Conservation (phyloP, 2,888 invertebrate species). For the Platycheirus rosarum region DNA sequence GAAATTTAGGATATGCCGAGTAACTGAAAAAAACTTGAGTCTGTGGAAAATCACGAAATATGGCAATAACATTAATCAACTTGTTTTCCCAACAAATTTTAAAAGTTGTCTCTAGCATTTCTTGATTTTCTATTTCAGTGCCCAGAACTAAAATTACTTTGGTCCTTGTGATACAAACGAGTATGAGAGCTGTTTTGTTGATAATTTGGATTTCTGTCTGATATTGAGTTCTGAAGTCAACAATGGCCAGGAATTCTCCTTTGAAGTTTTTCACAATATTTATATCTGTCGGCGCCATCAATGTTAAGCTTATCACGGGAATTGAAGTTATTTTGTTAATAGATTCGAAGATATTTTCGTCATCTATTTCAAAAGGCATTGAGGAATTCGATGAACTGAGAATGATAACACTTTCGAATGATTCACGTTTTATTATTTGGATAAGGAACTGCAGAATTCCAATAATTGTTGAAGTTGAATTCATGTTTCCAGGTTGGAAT, state of each 20-base stretch:
- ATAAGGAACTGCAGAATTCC: conserved; percentile 20
- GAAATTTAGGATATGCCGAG: conserved; percentile 3
- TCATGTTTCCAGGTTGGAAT: neutral
- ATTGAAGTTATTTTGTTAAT: neutral
- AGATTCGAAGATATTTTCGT: neutral
- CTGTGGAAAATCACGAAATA: conserved; percentile 7
- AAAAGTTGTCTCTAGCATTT: conserved; percentile 5
- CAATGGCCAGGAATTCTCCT: conserved; percentile 3
- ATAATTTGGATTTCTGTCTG: too few species aligned
- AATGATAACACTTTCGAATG: conserved; percentile 10
- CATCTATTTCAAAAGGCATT: neutral
- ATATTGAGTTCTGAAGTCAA: neutral
- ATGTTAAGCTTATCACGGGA: conserved; percentile 1
- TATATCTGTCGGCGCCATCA: neutral
- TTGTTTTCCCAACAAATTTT: conserved; percentile 22
- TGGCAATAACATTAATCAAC: conserved; percentile 21
- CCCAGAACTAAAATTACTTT: neutral
- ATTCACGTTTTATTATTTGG: neutral
- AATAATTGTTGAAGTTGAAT: neutral
- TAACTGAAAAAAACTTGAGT: conserved; percentile 17
- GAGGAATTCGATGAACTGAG: neutral
- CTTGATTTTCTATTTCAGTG: too few species aligned
- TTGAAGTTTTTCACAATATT: neutral
- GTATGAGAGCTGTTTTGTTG: neutral
- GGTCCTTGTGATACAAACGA: neutral